A percentile compares a stretch with the other conserved stretches of the same genome.
These are phyloP conservation scores for Orientallactaga sibirica DNA, from an alignment of 2,797 vertebrate genomes.

Conservation along the genomic window DNA sequence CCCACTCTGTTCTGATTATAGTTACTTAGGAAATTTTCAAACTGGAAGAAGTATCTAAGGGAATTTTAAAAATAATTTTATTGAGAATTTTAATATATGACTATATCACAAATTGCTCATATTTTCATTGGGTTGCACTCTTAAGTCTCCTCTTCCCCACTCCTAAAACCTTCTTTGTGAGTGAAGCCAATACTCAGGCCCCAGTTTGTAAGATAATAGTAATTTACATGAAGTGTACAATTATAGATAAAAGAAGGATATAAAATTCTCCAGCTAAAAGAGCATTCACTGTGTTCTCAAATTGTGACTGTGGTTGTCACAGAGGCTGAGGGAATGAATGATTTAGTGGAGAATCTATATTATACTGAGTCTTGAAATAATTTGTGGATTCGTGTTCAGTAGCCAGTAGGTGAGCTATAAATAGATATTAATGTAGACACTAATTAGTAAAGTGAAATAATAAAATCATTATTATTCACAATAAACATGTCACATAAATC, in stretches of 20 bases:
- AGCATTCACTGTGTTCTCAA: background rate
- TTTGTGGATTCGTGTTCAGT: background rate
- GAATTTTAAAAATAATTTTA: too few relatives aligned
- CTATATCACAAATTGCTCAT: too few relatives aligned
- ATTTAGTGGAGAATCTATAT: too few relatives aligned
- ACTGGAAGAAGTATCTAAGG: background rate
- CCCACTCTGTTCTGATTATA: background rate
- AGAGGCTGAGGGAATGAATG: background rate
- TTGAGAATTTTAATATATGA: too few relatives aligned
- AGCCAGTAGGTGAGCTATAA: background rate
- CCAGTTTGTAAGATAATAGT: background rate
- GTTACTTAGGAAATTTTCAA: background rate
- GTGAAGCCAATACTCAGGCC: background rate
- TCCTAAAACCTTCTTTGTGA: background rate
- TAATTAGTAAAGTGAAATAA: constrained; percentile 4
- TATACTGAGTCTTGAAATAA: background rate
- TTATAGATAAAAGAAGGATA: background rate
- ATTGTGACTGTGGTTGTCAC: background rate
- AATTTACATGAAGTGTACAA: background rate
- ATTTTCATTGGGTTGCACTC: too few relatives aligned
- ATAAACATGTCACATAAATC: background rate
- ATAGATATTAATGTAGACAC: background rate
- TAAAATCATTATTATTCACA: background rate
- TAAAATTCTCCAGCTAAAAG: background rate
- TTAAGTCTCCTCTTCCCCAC: too few relatives aligned